Evolutionary conservation across 2,888 invertebrate genomes (phyloP).

Genomic region (Drosophila borealis): DNA sequence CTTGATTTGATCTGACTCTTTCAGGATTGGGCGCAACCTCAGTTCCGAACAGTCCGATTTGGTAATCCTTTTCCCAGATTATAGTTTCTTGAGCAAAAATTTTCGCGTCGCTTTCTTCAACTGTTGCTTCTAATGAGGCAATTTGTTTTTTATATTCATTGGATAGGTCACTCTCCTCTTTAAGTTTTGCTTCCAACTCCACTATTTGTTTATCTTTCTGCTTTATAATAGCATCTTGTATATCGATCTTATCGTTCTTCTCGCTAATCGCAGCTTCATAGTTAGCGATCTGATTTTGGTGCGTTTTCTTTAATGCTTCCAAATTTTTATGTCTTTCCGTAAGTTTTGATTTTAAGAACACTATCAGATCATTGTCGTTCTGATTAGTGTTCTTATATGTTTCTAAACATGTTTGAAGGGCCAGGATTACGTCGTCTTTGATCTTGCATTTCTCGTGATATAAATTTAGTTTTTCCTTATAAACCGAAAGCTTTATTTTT

Average conservation of each 20-base stretch:
- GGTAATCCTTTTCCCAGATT: neutral
- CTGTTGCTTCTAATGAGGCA: neutral
- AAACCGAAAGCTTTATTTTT: constrained; percentile 31
- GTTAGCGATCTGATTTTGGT: neutral
- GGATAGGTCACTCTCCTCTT: neutral
- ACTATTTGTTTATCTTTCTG: constrained; percentile 12
- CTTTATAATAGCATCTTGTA: constrained; percentile 5
- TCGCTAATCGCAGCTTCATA: constrained; percentile 10
- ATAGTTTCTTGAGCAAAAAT: neutral
- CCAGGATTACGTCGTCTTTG: constrained; percentile 37
- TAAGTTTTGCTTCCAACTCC: constrained; percentile 14
- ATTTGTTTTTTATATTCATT: constrained; percentile 8
- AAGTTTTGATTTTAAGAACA: constrained; percentile 27
- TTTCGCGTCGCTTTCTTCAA: constrained; percentile 6
- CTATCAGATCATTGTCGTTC: constrained; percentile 22
- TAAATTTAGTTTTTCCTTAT: constrained; percentile 39
- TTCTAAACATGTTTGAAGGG: constrained; percentile 37
- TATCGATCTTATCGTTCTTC: constrained; percentile 17
- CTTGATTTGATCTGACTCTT: constrained; percentile 1
- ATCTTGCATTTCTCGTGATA: constrained; percentile 36
- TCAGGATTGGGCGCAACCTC: constrained; percentile 1
- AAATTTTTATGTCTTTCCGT: constrained; percentile 20
- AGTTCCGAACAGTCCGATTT: constrained; percentile 3
- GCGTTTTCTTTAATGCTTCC: constrained; percentile 9
- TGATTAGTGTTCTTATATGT: constrained; percentile 32